phyloP scores from a whole-genome alignment of 2,797 vertebrate species.

The Trachops cirrhosus region DNA sequence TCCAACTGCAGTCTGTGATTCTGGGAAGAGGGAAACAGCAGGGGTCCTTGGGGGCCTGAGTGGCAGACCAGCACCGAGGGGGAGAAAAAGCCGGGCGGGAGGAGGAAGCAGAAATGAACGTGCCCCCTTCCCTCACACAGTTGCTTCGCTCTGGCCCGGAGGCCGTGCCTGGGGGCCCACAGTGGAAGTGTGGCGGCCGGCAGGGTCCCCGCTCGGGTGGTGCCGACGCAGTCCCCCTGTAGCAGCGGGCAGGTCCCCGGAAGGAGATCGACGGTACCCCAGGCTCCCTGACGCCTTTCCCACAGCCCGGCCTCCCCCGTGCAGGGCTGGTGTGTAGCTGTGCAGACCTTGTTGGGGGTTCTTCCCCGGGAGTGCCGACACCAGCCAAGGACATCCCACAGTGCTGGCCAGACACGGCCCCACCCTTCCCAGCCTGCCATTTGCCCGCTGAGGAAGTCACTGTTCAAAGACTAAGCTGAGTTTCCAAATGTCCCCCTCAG shows the following conservation, averaged over 20 bases:
- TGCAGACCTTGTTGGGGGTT: rapidly evolving
- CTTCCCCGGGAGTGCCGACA: background rate
- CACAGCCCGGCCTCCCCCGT: rapidly evolving
- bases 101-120: no score
- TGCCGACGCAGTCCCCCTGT: background rate
- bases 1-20: background rate
- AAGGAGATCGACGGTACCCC: rapidly evolving
- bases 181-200: background rate
- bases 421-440: background rate
- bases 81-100: background rate
- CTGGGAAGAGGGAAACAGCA: background rate
- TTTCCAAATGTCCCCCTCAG: background rate
- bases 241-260: background rate
- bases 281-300: background rate
- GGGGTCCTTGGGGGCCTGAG: background rate
- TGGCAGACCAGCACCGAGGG: background rate
- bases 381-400: background rate
- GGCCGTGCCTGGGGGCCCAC: no score
- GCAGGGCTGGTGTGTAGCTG: background rate
- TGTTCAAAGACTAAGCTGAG: background rate
- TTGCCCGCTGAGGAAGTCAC: background rate
- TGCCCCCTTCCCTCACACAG: rapidly evolving
- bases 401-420: background rate
- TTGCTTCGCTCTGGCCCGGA: background rate
- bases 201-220: no score